A percentile compares a stretch with the other conserved stretches of the same genome.
Conservation (phyloP, 2,888 invertebrate species). For the Pantelozetes paolii region DNA sequence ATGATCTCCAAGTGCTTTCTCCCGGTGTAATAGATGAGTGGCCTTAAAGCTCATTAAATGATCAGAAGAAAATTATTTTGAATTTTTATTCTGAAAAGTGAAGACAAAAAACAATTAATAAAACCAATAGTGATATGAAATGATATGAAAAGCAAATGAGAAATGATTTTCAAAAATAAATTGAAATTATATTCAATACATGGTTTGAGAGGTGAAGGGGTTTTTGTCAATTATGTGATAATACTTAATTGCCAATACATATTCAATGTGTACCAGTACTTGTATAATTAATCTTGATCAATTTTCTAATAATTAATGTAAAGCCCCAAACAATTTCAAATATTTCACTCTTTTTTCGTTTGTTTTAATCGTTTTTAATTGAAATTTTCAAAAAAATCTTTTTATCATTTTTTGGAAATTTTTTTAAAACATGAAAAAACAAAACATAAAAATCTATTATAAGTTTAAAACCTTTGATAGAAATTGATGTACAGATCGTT, state of each 20-base stretch:
- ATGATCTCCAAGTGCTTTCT: conserved; percentile 32
- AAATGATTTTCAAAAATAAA: neutral
- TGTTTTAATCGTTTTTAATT: neutral
- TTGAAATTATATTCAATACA: conserved; percentile 4
- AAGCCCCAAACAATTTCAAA: conserved; percentile 1
- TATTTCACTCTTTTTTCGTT: neutral
- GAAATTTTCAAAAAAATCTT: neutral
- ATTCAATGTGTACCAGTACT: conserved; percentile 27
- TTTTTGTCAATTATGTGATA: conserved; percentile 34
- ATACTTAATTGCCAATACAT: conserved; percentile 35
- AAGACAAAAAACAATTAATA: neutral
- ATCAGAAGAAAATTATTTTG: conserved; percentile 15
- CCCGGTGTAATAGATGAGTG: conserved; percentile 36
- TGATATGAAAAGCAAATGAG: neutral
- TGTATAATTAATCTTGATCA: neutral
- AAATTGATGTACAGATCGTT: conserved; percentile 30
- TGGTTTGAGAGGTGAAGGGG: neutral
- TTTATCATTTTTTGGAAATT: neutral
- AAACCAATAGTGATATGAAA: conserved; percentile 2
- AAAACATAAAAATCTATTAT: neutral
- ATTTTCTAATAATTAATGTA: neutral
- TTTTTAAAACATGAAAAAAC: no score
- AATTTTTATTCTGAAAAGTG: neutral
- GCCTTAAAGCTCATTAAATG: conserved; percentile 36
- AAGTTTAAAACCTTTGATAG: neutral